phyloP scores from a whole-genome alignment of 2,797 vertebrate species.

The Valencia hispanica region DNA sequence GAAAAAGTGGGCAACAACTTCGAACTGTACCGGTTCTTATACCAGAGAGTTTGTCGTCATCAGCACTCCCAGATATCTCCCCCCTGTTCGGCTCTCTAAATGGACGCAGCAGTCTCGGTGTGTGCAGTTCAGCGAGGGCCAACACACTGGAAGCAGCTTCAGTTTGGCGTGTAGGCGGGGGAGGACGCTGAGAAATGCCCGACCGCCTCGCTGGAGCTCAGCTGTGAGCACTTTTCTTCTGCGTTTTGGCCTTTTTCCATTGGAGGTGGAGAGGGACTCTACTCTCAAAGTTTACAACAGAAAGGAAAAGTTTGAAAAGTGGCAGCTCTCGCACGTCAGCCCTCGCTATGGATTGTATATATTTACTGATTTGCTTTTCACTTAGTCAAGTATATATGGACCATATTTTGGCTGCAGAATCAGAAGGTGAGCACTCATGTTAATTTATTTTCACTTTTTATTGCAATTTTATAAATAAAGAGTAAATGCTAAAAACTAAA shows the following conservation, averaged over 20 bases:
- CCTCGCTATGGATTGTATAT: conserved; percentile 81
- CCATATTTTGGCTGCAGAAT: conserved; percentile 71
- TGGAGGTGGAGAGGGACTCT: conserved; percentile 46
- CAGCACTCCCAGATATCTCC: conserved; percentile 66
- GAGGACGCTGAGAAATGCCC: conserved; percentile 67
- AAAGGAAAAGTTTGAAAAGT: conserved; percentile 65
- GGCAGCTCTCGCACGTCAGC: conserved; percentile 62
- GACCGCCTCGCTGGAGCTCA: conserved; percentile 61
- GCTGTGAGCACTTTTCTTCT: conserved; percentile 67
- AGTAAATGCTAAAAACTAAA: background rate
- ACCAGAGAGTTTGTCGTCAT: conserved; percentile 78
- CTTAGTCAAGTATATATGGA: conserved; percentile 74
- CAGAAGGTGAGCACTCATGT: conserved; percentile 73
- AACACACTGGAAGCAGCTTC: conserved; percentile 76
- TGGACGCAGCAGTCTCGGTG: conserved; percentile 80
- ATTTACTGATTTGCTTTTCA: conserved; percentile 80
- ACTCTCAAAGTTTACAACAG: conserved; percentile 59
- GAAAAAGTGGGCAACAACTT: conserved; percentile 56
- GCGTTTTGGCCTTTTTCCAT: conserved; percentile 35
- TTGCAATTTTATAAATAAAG: background rate
- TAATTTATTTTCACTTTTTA: background rate
- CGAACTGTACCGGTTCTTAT: conserved; percentile 64
- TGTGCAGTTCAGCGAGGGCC: conserved; percentile 79
- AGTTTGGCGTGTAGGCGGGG: conserved; percentile 62
- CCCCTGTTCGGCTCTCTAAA: conserved; percentile 67